Percentiles rank a stretch among this genome's conserved stretches.
These are phyloP conservation scores for Chaitophorus viminalis DNA, from an alignment of 2,888 invertebrate genomes.

Conservation along the genomic window DNA sequence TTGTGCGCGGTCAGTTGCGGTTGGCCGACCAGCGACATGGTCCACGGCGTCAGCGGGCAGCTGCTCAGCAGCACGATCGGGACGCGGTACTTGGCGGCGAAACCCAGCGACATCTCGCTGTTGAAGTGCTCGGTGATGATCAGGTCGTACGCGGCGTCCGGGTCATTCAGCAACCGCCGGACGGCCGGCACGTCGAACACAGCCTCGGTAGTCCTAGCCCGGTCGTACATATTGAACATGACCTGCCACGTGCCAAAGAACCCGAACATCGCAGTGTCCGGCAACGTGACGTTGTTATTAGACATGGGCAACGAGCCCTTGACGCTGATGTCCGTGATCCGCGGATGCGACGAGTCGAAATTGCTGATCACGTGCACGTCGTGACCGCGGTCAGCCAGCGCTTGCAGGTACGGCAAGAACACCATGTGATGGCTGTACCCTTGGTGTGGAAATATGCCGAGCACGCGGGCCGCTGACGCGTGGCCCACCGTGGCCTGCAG, in stretches of 20 bases:
- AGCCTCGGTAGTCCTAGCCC: conserved; percentile 3
- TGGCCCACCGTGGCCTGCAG: not conserved
- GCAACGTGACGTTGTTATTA: conserved; percentile 35
- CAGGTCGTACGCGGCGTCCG: conserved; percentile 63
- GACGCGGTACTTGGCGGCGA: conserved; percentile 63
- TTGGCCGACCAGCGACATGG: conserved; percentile 63
- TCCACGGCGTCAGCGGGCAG: conserved; percentile 64
- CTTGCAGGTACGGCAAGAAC: conserved; percentile 47
- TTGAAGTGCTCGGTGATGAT: conserved; percentile 64
- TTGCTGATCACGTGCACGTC: conserved; percentile 41
- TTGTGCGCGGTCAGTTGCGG: conserved; percentile 64
- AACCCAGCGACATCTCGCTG: conserved; percentile 63
- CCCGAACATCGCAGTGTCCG: not conserved
- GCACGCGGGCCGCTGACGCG: conserved; percentile 45
- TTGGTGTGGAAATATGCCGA: conserved; percentile 62
- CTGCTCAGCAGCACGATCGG: conserved; percentile 64
- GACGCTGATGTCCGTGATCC: conserved; percentile 47
- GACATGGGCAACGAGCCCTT: not conserved
- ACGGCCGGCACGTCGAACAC: conserved; percentile 28
- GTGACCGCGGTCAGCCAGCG: conserved; percentile 60
- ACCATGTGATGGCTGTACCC: conserved; percentile 61
- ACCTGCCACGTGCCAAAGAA: not conserved
- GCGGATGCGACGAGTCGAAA: conserved; percentile 29
- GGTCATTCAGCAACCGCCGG: conserved; percentile 21
- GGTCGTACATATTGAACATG: not conserved